Conservation (phyloP, 2,797 vertebrate species). For the Cyclopterus lumpus region DNA sequence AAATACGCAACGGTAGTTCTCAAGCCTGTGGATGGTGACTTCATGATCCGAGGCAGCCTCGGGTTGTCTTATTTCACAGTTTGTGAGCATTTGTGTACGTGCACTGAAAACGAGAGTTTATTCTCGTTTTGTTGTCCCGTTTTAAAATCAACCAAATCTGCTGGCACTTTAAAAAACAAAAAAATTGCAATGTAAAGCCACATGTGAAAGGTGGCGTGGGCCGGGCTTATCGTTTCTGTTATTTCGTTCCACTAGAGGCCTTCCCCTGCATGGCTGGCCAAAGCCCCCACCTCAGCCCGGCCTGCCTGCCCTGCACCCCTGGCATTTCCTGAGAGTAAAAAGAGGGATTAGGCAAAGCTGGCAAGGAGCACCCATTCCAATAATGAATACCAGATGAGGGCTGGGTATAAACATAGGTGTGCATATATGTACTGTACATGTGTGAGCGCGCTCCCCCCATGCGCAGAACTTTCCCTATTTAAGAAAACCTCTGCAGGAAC, state of each 20-base stretch:
- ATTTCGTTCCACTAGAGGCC: slow-evolving; percentile 7
- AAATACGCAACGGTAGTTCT: background rate
- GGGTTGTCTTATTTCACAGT: background rate
- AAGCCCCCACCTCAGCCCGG: slow-evolving; percentile 40
- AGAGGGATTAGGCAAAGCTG: slow-evolving; percentile 71
- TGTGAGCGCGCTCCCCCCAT: slow-evolving; percentile 20
- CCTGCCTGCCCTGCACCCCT: slow-evolving; percentile 66
- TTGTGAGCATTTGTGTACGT: background rate
- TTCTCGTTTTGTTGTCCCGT: background rate
- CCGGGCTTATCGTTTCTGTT: background rate
- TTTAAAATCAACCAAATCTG: background rate
- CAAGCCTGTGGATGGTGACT: background rate
- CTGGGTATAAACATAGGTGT: slow-evolving; percentile 32
- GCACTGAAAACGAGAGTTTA: background rate
- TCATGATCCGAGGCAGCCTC: background rate
- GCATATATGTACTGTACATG: slow-evolving; percentile 5
- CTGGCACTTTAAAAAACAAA: background rate
- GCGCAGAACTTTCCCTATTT: slow-evolving; percentile 34
- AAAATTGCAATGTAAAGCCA: background rate
- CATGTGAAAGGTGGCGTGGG: background rate
- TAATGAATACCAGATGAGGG: slow-evolving; percentile 76
- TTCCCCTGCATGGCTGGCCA: background rate
- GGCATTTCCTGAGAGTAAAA: slow-evolving; percentile 83
- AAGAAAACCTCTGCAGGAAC: slow-evolving; percentile 40
- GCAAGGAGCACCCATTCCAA: slow-evolving; percentile 64